A percentile compares a stretch with the other conserved stretches of the same genome.
These are phyloP conservation scores for Noctua pronuba DNA, from an alignment of 2,888 invertebrate genomes.

Conservation along the genomic window DNA sequence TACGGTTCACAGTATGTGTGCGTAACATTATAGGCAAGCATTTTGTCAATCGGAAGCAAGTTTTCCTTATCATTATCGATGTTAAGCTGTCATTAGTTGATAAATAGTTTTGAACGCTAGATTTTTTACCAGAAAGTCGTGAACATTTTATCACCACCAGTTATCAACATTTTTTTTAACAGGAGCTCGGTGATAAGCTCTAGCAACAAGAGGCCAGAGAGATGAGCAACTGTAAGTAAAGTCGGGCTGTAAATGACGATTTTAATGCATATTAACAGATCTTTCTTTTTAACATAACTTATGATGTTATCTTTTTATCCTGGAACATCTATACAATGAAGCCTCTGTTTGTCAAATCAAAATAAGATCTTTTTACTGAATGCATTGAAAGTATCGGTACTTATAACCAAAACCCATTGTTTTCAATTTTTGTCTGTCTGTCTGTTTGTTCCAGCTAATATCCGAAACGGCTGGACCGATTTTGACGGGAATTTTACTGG, in stretches of 20 bases:
- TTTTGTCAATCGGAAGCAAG: conserved; percentile 9
- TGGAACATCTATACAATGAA: no score
- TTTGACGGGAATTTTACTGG: no score
- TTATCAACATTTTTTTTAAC: not conserved
- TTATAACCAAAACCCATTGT: no score
- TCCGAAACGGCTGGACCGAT: no score
- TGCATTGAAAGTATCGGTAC: no score
- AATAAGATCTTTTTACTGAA: no score
- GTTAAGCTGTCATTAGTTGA: not conserved
- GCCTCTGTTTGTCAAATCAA: no score
- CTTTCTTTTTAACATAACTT: not conserved
- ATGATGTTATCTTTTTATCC: not conserved
- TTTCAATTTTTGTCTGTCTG: no score
- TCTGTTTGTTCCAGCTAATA: no score
- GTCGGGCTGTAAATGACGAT: not conserved
- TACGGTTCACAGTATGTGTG: conserved; percentile 6
- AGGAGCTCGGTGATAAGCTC: not conserved
- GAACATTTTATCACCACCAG: not conserved
- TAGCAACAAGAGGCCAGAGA: not conserved
- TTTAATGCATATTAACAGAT: not conserved
- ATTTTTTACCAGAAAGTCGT: not conserved
- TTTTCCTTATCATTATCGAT: not conserved
- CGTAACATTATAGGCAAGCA: conserved; percentile 18
- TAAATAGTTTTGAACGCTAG: not conserved
- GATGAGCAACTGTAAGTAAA: not conserved